Evolutionary conservation across 2,888 invertebrate genomes (phyloP), one percentile per base, ranked within the genome.

Genomic region (Cosmopolites sordidus): DNA sequence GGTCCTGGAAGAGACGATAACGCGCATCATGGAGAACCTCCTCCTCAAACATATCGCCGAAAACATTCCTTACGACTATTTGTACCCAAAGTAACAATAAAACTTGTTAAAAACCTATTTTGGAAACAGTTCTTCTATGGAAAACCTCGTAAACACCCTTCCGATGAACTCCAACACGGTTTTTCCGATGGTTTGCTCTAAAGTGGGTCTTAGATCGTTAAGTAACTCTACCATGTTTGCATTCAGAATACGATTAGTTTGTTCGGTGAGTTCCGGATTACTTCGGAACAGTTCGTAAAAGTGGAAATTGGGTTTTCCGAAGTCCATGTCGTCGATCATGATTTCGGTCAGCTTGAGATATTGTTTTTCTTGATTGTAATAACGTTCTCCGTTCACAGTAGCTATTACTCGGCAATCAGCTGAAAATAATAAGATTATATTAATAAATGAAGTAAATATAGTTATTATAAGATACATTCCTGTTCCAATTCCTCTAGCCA

Each of bases 211-310:
- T 3, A 88, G 73, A 59, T 87, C 86, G 5, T 80, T 79, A 0
- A 82, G 75, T 2, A 88, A 72, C n/a, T 76, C 76, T 60, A 78
- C 76, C 84, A 86, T 86, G 67, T 87, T 86, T 27, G 84, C 83
- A 64, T 87, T 87, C 5, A 88, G 69, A 65, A 86, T 84, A 16
- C 77, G 72, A 66, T 87, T 87, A 80, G 87, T 82, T 5, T 82
- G 78, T 5, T 79, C 75, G 14, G 84, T 84, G 73, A 69, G 3
- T 33, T 75, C 73, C 52, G 86, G 82, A 54, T 65, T 65, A 1
- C 83, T 83, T 42, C 83, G 81, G 63, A 87, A 86, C 1, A 87
- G 74, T 69, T 86, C 81, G n/a, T 82, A 81, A 43, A 87, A 73
- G 52, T 81, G 74, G 59, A 87, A 75, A 9, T 78, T 72, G 1